phyloP scores from a whole-genome alignment of 2,113 vertebrate genomes.

The Epinephelus moara region DNA sequence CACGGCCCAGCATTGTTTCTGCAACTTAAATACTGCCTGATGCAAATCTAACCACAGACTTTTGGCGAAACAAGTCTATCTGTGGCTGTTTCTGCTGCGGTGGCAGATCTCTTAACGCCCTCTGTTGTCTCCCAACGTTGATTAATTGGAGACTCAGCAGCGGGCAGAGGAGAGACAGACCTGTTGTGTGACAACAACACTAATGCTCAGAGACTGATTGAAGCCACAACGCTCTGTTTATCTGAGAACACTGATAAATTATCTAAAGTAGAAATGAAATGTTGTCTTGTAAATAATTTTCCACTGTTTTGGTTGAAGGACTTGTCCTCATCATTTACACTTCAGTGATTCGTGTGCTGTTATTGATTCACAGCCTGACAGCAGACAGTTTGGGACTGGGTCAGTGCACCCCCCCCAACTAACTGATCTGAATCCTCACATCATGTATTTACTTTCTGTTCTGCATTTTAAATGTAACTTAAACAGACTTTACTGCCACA shows the following conservation, averaged over 20 bases:
- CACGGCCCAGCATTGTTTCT: neutral
- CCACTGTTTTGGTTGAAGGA: neutral
- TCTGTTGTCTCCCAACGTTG: conserved; percentile 6
- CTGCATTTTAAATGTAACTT: neutral
- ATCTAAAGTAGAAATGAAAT: neutral
- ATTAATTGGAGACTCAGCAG: conserved; percentile 25
- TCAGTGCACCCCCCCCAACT: neutral
- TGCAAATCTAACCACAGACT: neutral
- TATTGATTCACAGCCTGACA: conserved; percentile 14
- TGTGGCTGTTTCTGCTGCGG: conserved; percentile 30
- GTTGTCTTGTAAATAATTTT: neutral
- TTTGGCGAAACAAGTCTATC: neutral
- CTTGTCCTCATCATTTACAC: conserved; percentile 7
- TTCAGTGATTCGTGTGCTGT: conserved; percentile 1
- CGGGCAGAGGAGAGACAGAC: conserved; percentile 8
- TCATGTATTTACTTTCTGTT: neutral
- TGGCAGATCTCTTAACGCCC: conserved; percentile 18
- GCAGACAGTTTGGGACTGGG: neutral
- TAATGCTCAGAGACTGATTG: neutral
- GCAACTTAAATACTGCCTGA: neutral
- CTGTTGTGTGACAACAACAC: neutral
- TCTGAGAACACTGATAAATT: neutral
- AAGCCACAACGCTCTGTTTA: neutral
- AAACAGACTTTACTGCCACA: neutral
- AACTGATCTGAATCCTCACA: neutral